Percentiles rank a stretch among this genome's conserved stretches.
phyloP scores from a whole-genome alignment of 2,113 vertebrate species.

The Lophochroa leadbeateri region DNA sequence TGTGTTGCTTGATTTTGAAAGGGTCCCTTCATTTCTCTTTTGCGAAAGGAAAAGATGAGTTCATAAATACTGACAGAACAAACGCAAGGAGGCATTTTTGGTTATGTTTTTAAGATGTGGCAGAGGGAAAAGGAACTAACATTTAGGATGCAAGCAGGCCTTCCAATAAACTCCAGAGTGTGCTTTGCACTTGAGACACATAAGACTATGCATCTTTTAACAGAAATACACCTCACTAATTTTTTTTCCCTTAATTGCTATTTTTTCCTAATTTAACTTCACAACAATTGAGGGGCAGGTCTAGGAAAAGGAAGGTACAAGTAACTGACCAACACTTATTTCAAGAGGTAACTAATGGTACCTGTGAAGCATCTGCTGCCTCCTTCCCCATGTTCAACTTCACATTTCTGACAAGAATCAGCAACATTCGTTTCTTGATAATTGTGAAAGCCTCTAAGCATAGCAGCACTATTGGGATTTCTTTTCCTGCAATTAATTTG shows the following conservation, averaged over 20 bases:
- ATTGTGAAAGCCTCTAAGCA: conserved; percentile 56
- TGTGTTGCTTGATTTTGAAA: neutral
- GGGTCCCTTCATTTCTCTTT: neutral
- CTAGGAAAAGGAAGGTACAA: neutral
- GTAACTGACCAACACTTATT: neutral
- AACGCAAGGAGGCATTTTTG: neutral
- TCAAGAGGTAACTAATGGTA: conserved; percentile 8
- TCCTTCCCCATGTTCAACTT: neutral
- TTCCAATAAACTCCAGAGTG: neutral
- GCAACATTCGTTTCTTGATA: conserved; percentile 50
- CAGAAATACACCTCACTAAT: neutral
- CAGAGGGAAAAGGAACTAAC: neutral
- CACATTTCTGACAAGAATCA: conserved; percentile 46
- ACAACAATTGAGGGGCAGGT: neutral
- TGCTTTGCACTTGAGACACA: neutral
- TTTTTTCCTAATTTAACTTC: neutral
- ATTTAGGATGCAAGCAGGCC: neutral
- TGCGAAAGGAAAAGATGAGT: neutral
- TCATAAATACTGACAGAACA: neutral
- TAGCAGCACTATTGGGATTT: conserved; percentile 54
- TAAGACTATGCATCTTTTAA: neutral
- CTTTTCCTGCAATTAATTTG: conserved; percentile 75
- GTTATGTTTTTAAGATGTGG: neutral
- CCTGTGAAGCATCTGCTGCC: neutral
- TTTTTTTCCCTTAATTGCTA: neutral